Evolutionary conservation across 2,797 vertebrate species (phyloP), one percentile per base, ranked within the genome.

Genomic region (Diplodus puntazzo): DNA sequence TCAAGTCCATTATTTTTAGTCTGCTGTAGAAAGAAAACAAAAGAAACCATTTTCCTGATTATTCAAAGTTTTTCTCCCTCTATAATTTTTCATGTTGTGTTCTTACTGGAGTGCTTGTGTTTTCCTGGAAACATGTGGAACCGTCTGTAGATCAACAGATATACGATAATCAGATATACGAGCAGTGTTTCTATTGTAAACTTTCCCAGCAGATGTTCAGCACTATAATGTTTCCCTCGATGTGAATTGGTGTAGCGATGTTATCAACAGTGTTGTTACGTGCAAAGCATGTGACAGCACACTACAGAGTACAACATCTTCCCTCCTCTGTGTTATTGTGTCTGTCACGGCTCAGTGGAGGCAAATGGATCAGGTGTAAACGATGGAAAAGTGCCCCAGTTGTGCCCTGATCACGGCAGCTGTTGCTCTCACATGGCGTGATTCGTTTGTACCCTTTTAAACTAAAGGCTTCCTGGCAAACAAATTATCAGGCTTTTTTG

Each of bases 281-380:
- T 63, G 39, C 16, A 77, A 68, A 75, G 49, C 53, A 60, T 9
- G 25, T 0, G n/a, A 50, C 27, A 58, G 43, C 1, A 11, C 67
- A 42, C 43, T 20, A 48, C 57, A 67, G 43, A 84, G 46, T n/a
- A 39, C 61, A 83, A 14, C 83, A 82, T 69, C 78, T 81, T 78
- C 72, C 20, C 11, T 46, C 46, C 30, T 30, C 57, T 79, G 49
- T 77, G 45, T 54, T 39, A 21, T 30, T 69, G 78, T 88, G 66
- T 59, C 59, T 49, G 65, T 87, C 57, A 74, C 27, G 75, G 52
- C 57, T 79, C 70, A 66, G 53, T 23, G 55, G 67, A 84, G 48
- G 20, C 52, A 8, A 39, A 46, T 59, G 45, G 55, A 73, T 73
- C 58, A 68, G 81, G 65, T 86, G 71, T 78, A 61, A 77, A 21